Percentiles rank a stretch among this genome's conserved stretches.
These are phyloP conservation scores for Fratercula arctica DNA, from an alignment of 2,797 vertebrate species.

Conservation along the genomic window DNA sequence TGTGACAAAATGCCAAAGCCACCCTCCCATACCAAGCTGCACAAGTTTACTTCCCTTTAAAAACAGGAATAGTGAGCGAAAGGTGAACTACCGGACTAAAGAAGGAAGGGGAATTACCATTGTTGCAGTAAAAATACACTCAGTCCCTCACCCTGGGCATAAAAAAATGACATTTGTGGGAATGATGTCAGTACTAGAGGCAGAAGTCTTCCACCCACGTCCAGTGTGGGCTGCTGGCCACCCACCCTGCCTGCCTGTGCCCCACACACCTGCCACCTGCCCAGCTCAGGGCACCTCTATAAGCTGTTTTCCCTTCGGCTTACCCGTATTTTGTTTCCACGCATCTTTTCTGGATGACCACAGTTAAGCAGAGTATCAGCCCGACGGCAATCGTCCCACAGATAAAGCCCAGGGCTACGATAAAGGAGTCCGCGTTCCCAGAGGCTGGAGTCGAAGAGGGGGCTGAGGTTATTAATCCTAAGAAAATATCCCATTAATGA, in stretches of 20 bases:
- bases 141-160: neutral
- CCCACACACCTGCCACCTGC: rapidly evolving
- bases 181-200: neutral
- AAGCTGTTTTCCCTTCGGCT: slow-evolving; percentile 20
- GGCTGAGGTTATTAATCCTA: slow-evolving; percentile 68
- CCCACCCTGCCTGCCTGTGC: neutral
- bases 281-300: neutral
- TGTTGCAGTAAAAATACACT: neutral
- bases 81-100: slow-evolving; percentile 19
- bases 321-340: slow-evolving; percentile 85
- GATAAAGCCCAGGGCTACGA: slow-evolving; percentile 82
- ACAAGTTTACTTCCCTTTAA: slow-evolving; percentile 32
- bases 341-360: slow-evolving; percentile 80
- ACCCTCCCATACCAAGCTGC: neutral
- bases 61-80: neutral
- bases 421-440: slow-evolving; percentile 70
- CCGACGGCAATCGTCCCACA: slow-evolving; percentile 80
- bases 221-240: neutral
- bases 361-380: slow-evolving; percentile 78
- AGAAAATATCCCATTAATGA: slow-evolving; percentile 28
- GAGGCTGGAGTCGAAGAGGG: slow-evolving; percentile 83
- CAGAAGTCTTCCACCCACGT: neutral
- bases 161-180: neutral
- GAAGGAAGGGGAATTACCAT: neutral
- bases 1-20: neutral